Evolutionary conservation across 2,888 invertebrate species (phyloP), one percentile per base, ranked within the genome.

Genomic region (Caradrina clavipalpis): DNA sequence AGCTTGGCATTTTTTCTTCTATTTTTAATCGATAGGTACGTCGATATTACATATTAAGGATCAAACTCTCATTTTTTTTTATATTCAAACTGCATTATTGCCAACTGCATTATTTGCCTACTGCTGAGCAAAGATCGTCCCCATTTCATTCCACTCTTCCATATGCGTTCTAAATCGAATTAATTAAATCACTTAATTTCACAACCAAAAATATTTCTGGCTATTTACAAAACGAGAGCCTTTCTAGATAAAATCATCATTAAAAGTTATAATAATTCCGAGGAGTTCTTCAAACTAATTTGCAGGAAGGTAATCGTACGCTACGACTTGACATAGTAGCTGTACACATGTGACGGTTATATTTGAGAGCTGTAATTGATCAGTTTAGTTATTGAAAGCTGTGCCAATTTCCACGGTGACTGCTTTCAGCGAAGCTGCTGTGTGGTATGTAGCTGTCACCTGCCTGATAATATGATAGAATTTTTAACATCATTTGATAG

Each of bases 361-460:
- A 82, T 88, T 87, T 83, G 84, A 88, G 79, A 82, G 88, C 83
- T 90, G 88, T 93, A 94, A 94, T 95, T 94, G 94, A 95, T 94
- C 92, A 90, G 92, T 86, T 89, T 92, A 92, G 93, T 93, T 95
- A 94, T 94, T 92, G 93, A 93, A 93, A 90, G 89, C 91, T 88
- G 91, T 86, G 91, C 87, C 92, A 91, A 93, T 94, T 93, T 93
- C 89, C 88, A 89, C 91, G 85, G 86, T 87, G 85, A 85, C 90
- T 90, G 91, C 90, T 89, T 89, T 83, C 82, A 88, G 81, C 58
- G 42, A 26, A 63, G 77, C 15, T 5, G 89, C 81, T 0, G 4
- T 45, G 45, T 47, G 76, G 93, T 93, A 93, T 21, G 89, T 73
- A 78, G 5, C 0, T 68, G 51, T 60, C 31, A 50, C 17, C 26